A percentile compares a stretch with the other conserved stretches of the same genome.
These are phyloP conservation scores for Riparia riparia DNA, from an alignment of 2,113 vertebrate species.

Conservation along the genomic window DNA sequence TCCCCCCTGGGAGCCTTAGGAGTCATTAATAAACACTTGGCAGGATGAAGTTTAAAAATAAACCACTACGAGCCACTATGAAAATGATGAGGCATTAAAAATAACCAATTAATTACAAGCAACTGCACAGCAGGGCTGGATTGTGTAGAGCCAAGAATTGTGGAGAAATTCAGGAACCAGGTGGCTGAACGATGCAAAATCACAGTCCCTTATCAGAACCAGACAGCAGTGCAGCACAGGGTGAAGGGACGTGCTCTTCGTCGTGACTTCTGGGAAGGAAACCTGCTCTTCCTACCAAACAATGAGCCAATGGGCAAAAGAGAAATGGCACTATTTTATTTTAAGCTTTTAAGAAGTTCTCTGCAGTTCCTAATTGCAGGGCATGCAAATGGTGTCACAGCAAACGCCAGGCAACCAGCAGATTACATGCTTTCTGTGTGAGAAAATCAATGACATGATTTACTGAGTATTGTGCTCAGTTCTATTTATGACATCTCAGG, in stretches of 20 bases:
- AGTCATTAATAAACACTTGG: background rate
- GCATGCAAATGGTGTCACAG: background rate
- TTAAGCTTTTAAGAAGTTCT: background rate
- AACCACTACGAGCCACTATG: background rate
- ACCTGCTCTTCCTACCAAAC: background rate
- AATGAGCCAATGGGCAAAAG: background rate
- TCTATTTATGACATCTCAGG: constrained; percentile 14
- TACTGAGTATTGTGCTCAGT: background rate
- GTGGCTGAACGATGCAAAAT: background rate
- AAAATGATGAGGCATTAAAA: background rate
- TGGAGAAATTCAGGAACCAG: background rate
- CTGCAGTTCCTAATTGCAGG: background rate
- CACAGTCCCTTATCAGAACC: background rate
- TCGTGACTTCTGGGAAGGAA: background rate
- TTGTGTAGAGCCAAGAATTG: background rate
- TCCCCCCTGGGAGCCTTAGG: background rate
- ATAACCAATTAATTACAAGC: background rate
- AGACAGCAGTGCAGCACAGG: background rate
- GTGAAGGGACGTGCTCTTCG: fast-evolving
- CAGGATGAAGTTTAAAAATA: background rate
- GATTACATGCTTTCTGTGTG: background rate
- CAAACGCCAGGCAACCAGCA: background rate
- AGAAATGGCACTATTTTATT: background rate
- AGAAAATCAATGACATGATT: constrained; percentile 12
- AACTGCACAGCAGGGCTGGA: background rate